phyloP scores from a whole-genome alignment of 2,888 invertebrate genomes.

The Hydriomena furcata region DNA sequence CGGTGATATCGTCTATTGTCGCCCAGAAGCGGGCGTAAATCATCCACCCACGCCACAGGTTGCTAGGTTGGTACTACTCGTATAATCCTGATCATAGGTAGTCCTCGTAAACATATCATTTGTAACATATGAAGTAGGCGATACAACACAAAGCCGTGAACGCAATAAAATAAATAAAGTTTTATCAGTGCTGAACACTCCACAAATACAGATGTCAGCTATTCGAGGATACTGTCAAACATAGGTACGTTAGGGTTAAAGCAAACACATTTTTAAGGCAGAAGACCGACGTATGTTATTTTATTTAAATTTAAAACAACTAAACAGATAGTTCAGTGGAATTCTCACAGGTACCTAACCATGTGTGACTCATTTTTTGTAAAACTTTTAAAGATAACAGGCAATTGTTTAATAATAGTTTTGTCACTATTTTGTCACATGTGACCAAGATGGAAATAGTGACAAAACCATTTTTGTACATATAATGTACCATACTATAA shows the following conservation, averaged over 20 bases:
- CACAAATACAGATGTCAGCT: constrained; percentile 38
- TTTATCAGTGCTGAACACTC: constrained; percentile 42
- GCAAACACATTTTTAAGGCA: constrained; percentile 61
- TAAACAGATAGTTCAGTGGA: constrained; percentile 41
- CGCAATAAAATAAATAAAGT: constrained; percentile 61
- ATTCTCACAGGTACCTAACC: constrained; percentile 31
- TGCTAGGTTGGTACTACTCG: too few relatives aligned
- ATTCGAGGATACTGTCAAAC: constrained; percentile 36
- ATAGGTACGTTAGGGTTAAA: constrained; percentile 47
- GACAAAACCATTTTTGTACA: too few relatives aligned
- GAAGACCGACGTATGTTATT: constrained; percentile 51
- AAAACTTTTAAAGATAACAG: too few relatives aligned
- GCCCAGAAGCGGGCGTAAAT: constrained; percentile 56
- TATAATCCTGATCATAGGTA: constrained; percentile 31
- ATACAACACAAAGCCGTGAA: constrained; percentile 55
- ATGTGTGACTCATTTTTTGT: background rate
- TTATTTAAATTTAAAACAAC: constrained; percentile 55
- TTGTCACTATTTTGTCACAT: too few relatives aligned
- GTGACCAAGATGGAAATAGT: too few relatives aligned
- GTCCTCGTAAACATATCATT: constrained; percentile 53
- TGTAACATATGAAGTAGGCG: constrained; percentile 42
- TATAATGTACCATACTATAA: too few relatives aligned
- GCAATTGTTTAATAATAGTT: too few relatives aligned
- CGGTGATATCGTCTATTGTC: constrained; percentile 42
- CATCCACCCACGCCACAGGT: constrained; percentile 66